phyloP scores from a whole-genome alignment of 2,797 vertebrate species.

The Toxotes lorentzi region DNA sequence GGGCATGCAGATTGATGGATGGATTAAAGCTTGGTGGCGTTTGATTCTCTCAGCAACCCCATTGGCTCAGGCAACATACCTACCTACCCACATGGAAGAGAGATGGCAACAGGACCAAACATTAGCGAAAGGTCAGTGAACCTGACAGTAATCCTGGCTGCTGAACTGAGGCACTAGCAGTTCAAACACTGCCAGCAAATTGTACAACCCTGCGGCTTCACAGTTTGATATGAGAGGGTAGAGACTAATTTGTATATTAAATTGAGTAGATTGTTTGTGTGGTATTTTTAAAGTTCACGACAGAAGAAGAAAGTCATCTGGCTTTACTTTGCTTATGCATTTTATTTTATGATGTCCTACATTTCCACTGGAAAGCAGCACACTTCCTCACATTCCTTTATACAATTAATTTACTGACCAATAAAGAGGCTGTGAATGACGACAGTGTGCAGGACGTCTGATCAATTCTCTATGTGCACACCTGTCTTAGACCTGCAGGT shows the following conservation, averaged over 20 bases:
- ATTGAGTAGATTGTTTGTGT: neutral
- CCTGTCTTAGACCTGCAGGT: neutral
- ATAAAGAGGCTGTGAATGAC: neutral
- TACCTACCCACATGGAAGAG: conserved; percentile 8
- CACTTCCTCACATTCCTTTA: conserved; percentile 14
- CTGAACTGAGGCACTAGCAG: neutral
- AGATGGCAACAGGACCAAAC: conserved; percentile 28
- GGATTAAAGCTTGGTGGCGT: conserved; percentile 13
- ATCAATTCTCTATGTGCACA: neutral
- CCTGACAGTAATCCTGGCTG: conserved; percentile 28
- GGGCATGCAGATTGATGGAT: conserved; percentile 8
- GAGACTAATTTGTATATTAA: neutral
- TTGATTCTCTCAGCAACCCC: conserved; percentile 8
- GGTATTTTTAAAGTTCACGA: neutral
- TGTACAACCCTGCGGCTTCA: neutral
- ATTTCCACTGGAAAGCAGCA: conserved; percentile 14
- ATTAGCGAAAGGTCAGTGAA: conserved; percentile 19
- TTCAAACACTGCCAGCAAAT: conserved; percentile 1
- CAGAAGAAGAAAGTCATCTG: neutral
- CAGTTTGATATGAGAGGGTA: neutral
- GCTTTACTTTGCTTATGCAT: neutral
- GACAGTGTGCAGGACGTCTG: neutral
- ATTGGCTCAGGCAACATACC: conserved; percentile 24
- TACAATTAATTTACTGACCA: neutral
- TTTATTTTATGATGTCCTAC: neutral